A percentile compares a stretch with the other conserved stretches of the same genome.
Conservation (phyloP, 2,113 vertebrate genomes). For the Pipa parva region DNA sequence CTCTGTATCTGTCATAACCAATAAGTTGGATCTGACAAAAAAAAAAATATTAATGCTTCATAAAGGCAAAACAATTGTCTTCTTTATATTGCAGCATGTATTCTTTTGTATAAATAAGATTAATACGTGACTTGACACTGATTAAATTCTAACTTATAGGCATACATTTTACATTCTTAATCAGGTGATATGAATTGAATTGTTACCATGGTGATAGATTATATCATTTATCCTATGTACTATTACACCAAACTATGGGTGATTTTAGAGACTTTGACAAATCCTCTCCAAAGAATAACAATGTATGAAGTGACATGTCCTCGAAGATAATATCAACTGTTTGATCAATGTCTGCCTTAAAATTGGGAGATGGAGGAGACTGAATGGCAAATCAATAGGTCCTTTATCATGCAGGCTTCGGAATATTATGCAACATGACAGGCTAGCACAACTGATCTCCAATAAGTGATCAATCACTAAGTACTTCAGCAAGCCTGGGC, state of each 20-base stretch:
- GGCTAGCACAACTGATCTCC: slow-evolving; percentile 5
- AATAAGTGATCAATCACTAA: slow-evolving; percentile 17
- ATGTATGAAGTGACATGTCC: slow-evolving; percentile 19
- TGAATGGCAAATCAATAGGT: slow-evolving; percentile 29
- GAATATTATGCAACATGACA: slow-evolving; percentile 32
- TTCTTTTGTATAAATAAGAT: background rate
- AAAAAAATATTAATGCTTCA: background rate
- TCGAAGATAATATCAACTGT: slow-evolving; percentile 20
- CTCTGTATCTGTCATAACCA: no score
- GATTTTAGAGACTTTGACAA: slow-evolving; percentile 18
- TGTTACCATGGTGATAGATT: background rate
- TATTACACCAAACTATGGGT: background rate
- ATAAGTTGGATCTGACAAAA: background rate
- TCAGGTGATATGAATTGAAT: slow-evolving; percentile 4
- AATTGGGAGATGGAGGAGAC: slow-evolving; percentile 14
- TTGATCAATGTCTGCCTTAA: slow-evolving; percentile 27
- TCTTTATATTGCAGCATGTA: background rate
- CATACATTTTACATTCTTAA: background rate
- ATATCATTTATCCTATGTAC: background rate
- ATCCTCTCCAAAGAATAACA: slow-evolving; percentile 20
- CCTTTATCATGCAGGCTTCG: slow-evolving; percentile 26
- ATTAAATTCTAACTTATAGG: background rate
- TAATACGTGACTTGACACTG: background rate
- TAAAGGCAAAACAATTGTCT: background rate
- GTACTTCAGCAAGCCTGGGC: slow-evolving; percentile 6